Evolutionary conservation across 92 coral and sea anemone genomes (phyloP), one percentile per base, ranked within the genome.

Genomic region (Porites divaricata): DNA sequence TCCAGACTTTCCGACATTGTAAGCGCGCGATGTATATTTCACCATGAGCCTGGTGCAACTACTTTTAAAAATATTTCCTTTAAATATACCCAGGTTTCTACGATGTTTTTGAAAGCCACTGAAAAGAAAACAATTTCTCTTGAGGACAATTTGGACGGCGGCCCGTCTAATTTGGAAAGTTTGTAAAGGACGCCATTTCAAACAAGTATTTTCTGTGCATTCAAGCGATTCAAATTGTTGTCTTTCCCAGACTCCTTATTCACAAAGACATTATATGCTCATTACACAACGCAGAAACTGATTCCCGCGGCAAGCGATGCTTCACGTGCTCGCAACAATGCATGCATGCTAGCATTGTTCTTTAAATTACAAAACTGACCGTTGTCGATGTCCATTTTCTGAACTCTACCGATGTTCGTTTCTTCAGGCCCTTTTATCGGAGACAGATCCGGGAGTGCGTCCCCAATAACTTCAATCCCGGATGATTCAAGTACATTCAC

Each of bases 401-500:
- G 75, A 11, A 25, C 6, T 48, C 19, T 28, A n/a, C 50, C 7
- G 24, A 22, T 10, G 12, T 10, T n/a, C 13, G 21, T 64, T 11
- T 20, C 61, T 9, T n/a, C 20, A 75, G 64, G 48, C 75, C 89
- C 91, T 83, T 94, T 94, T 69, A 94, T 94, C 20, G 98, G 98
- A 24, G 98, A 94, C 26, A 94, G 71, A 75, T 94, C 98, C 13
- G 90, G 95, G 25, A 94, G 82, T 68, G 70, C 80, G 19, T 80
- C 79, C 13, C 82, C 84, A 15, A 57, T 90, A 68, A 80, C 81
- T 56, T 86, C 89, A 52, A 94, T 83, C 48, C 95, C 95, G 51
- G 98, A 94, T 9, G 98, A 89, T 71, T 94, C 92, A 63, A 94
- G 62, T n/a, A 87, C 72, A 45, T 83, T 59, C 15, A 51, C 17